Base-by-base conservation (phyloP, 1,140 invertebrate species). In the Drosophila sp. region DNA sequence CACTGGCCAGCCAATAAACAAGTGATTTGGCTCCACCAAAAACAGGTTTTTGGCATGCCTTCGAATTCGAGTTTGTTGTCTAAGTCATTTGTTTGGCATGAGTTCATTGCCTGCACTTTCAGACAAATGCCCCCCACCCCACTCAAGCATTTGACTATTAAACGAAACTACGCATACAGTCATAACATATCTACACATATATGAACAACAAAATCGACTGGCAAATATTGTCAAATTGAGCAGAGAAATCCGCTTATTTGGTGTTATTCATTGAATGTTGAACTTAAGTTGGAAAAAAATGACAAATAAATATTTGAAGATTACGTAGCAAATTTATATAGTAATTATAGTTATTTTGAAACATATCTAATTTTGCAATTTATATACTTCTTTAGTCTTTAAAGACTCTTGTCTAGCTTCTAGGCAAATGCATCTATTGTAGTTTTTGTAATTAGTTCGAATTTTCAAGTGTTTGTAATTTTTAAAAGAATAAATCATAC, bases 31-130 rank as follows among this genome's bases (percentile, higher is more conserved):
- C 56, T 50, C 2, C 60, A 70, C 57, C 69, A 64, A 71, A 76
- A 79, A 65, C 76, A 70, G 44, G 68, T 83, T 86, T 84, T 87
- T 79, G 76, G 76, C 83, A 79, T 87, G 72, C 35, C 35, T 57
- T 35, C 73, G 57, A 54, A 60, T 44, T 60, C 79, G 66, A 81
- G 85, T 90, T 90, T 78, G 85, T 79, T 90, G 81, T 79, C 79
- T 90, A 90, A 90, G 85, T 90, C 85, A 90, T 90, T 90, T 85
- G 85, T 90, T 90, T 69, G 38, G 62, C 50, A 57, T 58, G 79
- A 87, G 83, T 87, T 87, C 83, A 89, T 80, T 87, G 84, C 69
- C 79, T 79, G 70, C 61, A 30, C 57, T 54, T 61, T 54, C 47
- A 55, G 33, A 54, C 6, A 74, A 54, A 66, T 76, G 69, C 69